These are phyloP conservation scores for Aphis craccivora DNA, from an alignment of 1,140 invertebrate species.

Conservation along the genomic window DNA sequence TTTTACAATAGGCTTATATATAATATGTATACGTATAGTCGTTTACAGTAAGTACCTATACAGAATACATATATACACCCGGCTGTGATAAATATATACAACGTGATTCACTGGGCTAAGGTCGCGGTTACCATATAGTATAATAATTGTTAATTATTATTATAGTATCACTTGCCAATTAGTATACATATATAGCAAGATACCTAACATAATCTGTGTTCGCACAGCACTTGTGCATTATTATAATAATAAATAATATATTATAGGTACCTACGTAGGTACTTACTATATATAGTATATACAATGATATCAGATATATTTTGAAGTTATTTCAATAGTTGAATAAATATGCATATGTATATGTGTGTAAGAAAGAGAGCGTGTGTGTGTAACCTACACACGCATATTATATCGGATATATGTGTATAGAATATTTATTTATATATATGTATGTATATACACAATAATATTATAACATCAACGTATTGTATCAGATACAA, in stretches of 20 bases:
- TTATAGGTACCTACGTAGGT: neutral
- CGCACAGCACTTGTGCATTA: neutral
- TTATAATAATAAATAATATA: too few relatives aligned
- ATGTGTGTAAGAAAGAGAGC: neutral
- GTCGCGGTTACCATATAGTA: neutral
- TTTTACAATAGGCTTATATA: neutral
- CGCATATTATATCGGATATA: too few relatives aligned
- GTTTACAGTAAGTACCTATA: neutral
- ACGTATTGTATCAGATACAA: conserved; percentile 14
- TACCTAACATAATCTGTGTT: neutral
- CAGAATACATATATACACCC: neutral
- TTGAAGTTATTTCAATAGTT: neutral
- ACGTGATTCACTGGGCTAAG: conserved; percentile 20
- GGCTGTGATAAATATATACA: neutral
- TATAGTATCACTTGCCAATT: neutral
- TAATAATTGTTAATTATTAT: neutral
- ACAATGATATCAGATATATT: neutral
- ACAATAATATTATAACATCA: neutral
- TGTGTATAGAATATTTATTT: neutral
- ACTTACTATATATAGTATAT: neutral
- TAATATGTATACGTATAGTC: neutral
- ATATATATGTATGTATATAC: neutral
- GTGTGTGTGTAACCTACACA: neutral
- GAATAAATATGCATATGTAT: neutral
- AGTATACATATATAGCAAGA: neutral